Percentiles rank a stretch among this genome's conserved stretches.
phyloP scores from a whole-genome alignment of 2,888 invertebrate species.

The Hypolimnas misippus region DNA sequence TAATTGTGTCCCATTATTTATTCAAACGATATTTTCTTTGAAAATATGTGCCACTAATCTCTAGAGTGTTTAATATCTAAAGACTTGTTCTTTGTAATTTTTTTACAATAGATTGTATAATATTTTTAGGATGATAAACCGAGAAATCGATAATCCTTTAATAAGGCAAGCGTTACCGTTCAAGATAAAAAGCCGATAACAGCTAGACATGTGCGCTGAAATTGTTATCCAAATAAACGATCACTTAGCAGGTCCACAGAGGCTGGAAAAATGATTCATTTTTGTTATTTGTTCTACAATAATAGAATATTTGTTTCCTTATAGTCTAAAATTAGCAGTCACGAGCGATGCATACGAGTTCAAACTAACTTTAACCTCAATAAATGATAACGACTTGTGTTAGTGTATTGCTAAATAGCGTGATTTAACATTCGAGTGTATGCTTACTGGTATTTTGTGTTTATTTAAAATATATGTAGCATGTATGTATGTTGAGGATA shows the following conservation, averaged over 20 bases:
- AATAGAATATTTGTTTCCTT: constrained; percentile 28
- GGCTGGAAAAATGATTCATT: constrained; percentile 21
- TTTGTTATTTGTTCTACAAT: constrained; percentile 15
- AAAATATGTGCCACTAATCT: neutral
- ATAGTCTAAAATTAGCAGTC: constrained; percentile 38
- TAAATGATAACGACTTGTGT: constrained; percentile 29
- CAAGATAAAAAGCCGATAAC: neutral
- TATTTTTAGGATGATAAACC: neutral
- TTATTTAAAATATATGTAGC: neutral
- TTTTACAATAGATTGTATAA: neutral
- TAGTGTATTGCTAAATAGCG: constrained; percentile 18
- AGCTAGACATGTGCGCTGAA: neutral
- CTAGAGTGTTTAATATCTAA: neutral
- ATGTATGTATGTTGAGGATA: neutral
- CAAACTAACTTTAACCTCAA: constrained; percentile 41
- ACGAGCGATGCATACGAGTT: constrained; percentile 30
- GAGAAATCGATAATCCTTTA: neutral
- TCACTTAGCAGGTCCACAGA: constrained; percentile 19
- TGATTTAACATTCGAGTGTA: constrained; percentile 1
- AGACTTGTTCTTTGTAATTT: neutral
- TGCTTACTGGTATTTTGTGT: neutral
- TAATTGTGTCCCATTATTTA: neutral
- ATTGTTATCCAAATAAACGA: neutral
- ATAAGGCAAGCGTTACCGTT: neutral
- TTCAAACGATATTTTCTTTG: neutral